A percentile compares a stretch with the other conserved stretches of the same genome.
phyloP scores from a whole-genome alignment of 2,113 vertebrate genomes.

The Actenoides hombroni region DNA sequence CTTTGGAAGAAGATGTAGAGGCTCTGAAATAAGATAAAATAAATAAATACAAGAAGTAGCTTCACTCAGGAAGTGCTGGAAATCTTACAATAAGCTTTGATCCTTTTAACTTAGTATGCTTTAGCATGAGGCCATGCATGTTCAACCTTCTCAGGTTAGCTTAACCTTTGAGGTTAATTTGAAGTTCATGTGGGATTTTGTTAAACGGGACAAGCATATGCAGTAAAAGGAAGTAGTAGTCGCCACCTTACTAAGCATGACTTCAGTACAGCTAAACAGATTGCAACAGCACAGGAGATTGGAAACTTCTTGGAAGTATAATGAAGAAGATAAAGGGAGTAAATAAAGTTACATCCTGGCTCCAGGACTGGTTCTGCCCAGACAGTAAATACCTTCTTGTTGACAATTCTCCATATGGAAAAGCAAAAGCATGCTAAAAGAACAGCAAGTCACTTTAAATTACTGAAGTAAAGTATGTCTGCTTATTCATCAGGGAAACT shows the following conservation, averaged over 20 bases:
- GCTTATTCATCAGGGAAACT: neutral
- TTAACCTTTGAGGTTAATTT: conserved; percentile 29
- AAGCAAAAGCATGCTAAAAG: neutral
- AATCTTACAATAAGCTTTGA: neutral
- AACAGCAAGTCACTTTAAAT: neutral
- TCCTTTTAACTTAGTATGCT: neutral
- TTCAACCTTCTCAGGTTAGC: neutral
- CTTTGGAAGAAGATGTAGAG: neutral
- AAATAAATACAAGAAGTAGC: neutral
- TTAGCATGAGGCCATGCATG: neutral
- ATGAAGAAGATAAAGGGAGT: conserved; percentile 9
- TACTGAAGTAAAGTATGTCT: neutral
- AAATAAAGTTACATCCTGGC: neutral
- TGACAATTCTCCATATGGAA: neutral
- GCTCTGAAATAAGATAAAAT: neutral
- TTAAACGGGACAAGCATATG: neutral
- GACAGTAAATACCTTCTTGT: conserved; percentile 38
- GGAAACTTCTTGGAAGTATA: conserved; percentile 10
- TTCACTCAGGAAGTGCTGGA: conserved; percentile 12
- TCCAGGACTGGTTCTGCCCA: conserved; percentile 18
- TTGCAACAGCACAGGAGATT: neutral
- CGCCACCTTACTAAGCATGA: neutral
- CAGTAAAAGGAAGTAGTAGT: conserved; percentile 22
- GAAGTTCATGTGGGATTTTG: neutral
- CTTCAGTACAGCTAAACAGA: neutral